Conservation (phyloP, 2,888 invertebrate genomes). For the Hyles lineata region DNA sequence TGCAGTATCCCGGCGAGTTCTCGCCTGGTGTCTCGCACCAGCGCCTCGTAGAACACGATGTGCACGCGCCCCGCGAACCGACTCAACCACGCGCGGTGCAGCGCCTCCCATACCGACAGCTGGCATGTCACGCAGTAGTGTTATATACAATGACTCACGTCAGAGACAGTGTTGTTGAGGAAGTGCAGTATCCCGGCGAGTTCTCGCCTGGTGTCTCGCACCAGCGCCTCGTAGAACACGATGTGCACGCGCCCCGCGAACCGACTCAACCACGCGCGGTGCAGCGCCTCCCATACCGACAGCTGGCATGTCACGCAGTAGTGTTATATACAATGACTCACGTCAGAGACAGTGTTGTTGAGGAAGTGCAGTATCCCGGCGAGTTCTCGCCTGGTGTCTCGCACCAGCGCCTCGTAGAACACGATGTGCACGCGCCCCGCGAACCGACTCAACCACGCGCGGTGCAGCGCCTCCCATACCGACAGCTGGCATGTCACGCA, state of each 20-base stretch:
- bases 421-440: conserved; percentile 88
- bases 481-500: conserved; percentile 81
- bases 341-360: conserved; percentile 82
- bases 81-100: conserved; percentile 89
- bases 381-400: conserved; percentile 85
- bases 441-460: conserved; percentile 48
- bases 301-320: no score
- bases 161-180: conserved; percentile 81
- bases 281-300: conserved; percentile 87
- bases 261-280: conserved; percentile 88
- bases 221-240: conserved; percentile 89
- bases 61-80: conserved; percentile 88
- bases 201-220: conserved; percentile 84
- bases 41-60: conserved; percentile 88
- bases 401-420: conserved; percentile 88
- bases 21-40: conserved; percentile 85
- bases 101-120: conserved; percentile 85
- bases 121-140: no score
- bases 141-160: conserved; percentile 58
- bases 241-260: conserved; percentile 89
- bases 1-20: conserved; percentile 85
- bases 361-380: conserved; percentile 86
- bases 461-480: conserved; percentile 69
- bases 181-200: conserved; percentile 86
- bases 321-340: conserved; percentile 40